phyloP scores from a whole-genome alignment of 1,140 invertebrate genomes.

The Oncopeltus fasciatus region DNA sequence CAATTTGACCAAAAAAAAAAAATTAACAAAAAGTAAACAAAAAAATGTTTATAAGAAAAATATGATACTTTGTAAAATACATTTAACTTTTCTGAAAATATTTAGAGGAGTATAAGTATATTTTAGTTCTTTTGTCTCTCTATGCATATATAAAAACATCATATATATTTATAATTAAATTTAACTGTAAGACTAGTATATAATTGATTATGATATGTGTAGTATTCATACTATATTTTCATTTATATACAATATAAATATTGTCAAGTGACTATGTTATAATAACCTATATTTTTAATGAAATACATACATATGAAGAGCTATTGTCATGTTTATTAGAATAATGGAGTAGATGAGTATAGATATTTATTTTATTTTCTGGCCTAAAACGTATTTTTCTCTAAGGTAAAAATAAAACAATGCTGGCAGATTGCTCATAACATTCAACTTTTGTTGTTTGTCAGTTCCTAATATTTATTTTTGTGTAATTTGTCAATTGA shows the following conservation, averaged over 20 bases:
- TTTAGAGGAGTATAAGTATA: neutral
- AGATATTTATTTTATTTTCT: neutral
- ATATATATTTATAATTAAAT: neutral
- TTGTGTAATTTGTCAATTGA: too few species aligned
- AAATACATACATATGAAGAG: neutral
- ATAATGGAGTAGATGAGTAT: neutral
- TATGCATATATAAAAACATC: neutral
- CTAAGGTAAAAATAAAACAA: neutral
- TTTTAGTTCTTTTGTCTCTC: neutral
- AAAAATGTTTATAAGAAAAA: neutral
- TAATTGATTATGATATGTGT: neutral
- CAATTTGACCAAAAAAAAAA: neutral
- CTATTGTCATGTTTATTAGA: neutral
- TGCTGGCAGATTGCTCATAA: neutral
- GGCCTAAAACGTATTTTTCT: constrained; percentile 5
- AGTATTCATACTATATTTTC: neutral
- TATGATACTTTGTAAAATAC: too few species aligned
- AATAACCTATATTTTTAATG: constrained; percentile 3
- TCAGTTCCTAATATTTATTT: constrained; percentile 4
- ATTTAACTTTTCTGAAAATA: too few species aligned
- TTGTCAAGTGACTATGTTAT: neutral
- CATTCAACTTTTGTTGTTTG: constrained; percentile 3
- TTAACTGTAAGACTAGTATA: neutral
- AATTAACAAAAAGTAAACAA: neutral
- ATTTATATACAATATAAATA: neutral